phyloP scores from a whole-genome alignment of 2,797 vertebrate genomes.

The Scolopax bukidnonensis region DNA sequence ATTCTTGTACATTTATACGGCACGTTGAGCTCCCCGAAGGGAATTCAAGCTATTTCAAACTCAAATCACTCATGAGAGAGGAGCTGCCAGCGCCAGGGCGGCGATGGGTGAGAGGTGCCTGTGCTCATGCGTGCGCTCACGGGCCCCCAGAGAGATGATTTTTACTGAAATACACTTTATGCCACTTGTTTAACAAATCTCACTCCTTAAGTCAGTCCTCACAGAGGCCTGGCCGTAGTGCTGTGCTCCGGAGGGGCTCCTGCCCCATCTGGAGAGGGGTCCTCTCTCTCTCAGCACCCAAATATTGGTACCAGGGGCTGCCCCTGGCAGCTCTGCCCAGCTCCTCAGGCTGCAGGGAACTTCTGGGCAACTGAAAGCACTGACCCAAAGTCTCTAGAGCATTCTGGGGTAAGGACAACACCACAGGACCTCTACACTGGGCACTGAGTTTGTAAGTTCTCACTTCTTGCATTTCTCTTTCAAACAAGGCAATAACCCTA shows the following conservation, averaged over 20 bases:
- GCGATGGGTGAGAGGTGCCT: not conserved
- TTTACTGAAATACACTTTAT: fast-evolving
- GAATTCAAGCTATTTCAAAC: not conserved
- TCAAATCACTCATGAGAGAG: fast-evolving
- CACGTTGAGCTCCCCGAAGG: not conserved
- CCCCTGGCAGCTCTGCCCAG: not conserved
- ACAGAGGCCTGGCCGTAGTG: not conserved
- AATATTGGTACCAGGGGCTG: not conserved
- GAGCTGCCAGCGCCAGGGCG: not conserved
- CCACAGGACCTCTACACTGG: not conserved
- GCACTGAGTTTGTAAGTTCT: not conserved
- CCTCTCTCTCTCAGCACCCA: not conserved
- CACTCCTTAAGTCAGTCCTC: not conserved
- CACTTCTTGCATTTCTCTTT: not conserved
- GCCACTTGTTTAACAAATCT: fast-evolving
- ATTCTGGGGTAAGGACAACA: not conserved
- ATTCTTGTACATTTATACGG: no score
- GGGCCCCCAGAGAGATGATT: not conserved
- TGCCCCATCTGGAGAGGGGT: not conserved
- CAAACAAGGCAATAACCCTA: fast-evolving
- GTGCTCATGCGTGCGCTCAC: fast-evolving
- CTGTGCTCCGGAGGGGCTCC: not conserved
- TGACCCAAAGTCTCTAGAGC: not conserved
- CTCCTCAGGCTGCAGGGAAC: not conserved
- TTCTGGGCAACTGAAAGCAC: not conserved